A percentile compares a stretch with the other conserved stretches of the same genome.
Conservation (phyloP, 2,888 invertebrate species). For the Tupiocoris notatus region DNA sequence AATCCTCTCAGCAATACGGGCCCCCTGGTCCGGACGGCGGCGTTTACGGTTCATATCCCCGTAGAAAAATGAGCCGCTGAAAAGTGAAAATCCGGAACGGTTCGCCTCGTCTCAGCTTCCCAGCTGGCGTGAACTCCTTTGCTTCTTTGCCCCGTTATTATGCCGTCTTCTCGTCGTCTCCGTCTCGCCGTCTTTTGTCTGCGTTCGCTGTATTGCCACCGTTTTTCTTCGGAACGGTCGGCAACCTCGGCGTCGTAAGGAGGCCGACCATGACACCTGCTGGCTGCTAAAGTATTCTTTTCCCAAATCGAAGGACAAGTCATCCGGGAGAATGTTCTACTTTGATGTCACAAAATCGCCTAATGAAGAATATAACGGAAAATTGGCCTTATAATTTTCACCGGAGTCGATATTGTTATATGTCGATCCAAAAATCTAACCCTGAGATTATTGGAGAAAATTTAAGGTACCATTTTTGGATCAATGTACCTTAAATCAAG, state of each 20-base stretch:
- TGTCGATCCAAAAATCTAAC: no score
- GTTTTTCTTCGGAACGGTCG: background rate
- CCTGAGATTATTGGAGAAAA: no score
- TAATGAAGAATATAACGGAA: no score
- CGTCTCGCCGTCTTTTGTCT: background rate
- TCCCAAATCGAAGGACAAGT: background rate
- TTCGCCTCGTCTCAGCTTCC: background rate
- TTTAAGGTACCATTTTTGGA: no score
- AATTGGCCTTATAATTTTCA: no score
- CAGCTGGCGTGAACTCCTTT: background rate
- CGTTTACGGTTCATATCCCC: conserved; percentile 30
- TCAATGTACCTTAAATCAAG: no score
- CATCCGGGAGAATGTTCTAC: no score
- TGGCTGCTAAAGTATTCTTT: background rate
- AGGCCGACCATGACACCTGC: background rate
- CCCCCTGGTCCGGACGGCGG: background rate
- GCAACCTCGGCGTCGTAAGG: background rate
- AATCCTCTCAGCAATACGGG: background rate
- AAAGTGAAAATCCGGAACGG: conserved; percentile 39
- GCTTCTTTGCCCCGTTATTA: conserved; percentile 21
- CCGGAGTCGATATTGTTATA: no score
- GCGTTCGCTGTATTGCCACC: background rate
- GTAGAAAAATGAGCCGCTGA: conserved; percentile 30
- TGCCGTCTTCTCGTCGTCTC: conserved; percentile 1
- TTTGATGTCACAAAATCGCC: no score